phyloP scores from a whole-genome alignment of 92 coral and sea anemone genomes.

The Porites lobata region DNA sequence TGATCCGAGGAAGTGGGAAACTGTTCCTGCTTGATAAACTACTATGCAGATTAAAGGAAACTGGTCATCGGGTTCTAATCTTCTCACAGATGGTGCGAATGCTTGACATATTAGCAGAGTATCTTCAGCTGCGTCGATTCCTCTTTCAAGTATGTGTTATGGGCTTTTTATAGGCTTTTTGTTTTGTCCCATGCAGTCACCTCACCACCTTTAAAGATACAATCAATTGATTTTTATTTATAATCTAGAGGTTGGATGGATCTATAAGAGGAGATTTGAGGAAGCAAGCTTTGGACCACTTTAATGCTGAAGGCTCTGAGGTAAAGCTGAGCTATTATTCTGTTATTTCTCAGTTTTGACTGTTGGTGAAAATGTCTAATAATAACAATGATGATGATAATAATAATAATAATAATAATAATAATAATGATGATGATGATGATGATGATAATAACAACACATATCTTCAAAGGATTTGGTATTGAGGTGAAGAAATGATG shows the following conservation, averaged over 20 bases:
- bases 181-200: too few species aligned
- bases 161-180: too few species aligned
- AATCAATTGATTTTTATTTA: not conserved
- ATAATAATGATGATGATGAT: too few species aligned
- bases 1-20: slow-evolving; percentile 96
- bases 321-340: slow-evolving; percentile 25
- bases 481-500: too few species aligned
- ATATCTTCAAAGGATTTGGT: too few species aligned
- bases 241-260: slow-evolving; percentile 90
- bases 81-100: slow-evolving; percentile 99
- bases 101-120: slow-evolving; percentile 97
- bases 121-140: slow-evolving; percentile 86
- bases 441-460: too few species aligned
- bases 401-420: too few species aligned
- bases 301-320: slow-evolving; percentile 99
- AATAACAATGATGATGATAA: too few species aligned
- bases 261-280: slow-evolving; percentile 96
- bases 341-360: too few species aligned
- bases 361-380: too few species aligned
- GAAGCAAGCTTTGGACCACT: slow-evolving; percentile 97
- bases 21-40: slow-evolving; percentile 92
- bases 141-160: slow-evolving; percentile 82
- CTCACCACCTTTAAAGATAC: too few species aligned
- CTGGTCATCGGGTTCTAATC: slow-evolving; percentile 98
- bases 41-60: slow-evolving; percentile 94